A percentile compares a stretch with the other conserved stretches of the same genome.
phyloP scores from a whole-genome alignment of 2,797 vertebrate genomes.

The Cirrhinus mrigala region DNA sequence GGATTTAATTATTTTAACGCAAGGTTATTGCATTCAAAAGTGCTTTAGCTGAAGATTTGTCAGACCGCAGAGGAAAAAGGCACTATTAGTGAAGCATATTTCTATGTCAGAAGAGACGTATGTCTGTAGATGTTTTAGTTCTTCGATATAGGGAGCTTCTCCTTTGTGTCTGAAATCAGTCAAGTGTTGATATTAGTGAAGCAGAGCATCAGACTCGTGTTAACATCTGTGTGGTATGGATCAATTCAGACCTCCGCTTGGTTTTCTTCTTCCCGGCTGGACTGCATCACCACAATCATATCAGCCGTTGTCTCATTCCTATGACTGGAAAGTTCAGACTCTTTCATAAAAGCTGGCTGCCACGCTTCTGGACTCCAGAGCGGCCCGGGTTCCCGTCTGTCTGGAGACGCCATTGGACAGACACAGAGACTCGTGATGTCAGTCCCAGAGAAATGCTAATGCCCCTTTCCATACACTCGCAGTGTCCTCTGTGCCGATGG shows the following conservation, averaged over 20 bases:
- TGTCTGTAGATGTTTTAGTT: background rate
- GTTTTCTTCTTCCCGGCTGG: conserved; percentile 33
- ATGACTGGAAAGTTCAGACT: conserved; percentile 55
- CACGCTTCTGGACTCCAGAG: conserved; percentile 48
- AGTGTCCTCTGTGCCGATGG: background rate
- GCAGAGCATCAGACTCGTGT: background rate
- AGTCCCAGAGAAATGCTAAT: conserved; percentile 20
- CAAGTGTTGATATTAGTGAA: conserved; percentile 4
- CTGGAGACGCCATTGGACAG: conserved; percentile 56
- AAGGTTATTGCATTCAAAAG: too few species aligned
- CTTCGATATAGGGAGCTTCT: conserved; percentile 4
- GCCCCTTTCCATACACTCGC: conserved; percentile 41
- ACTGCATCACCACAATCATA: conserved; percentile 16
- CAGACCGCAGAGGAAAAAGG: too few species aligned
- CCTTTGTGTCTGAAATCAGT: background rate
- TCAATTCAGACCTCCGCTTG: conserved; percentile 49
- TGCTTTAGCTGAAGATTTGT: too few species aligned
- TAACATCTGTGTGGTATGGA: conserved; percentile 29
- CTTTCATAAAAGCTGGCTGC: conserved; percentile 36
- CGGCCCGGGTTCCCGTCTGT: conserved; percentile 61
- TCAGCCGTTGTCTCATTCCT: conserved; percentile 44
- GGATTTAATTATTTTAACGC: too few species aligned
- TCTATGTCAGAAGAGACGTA: too few species aligned
- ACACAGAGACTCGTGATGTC: conserved; percentile 22
- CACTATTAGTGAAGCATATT: too few species aligned